Conservation (phyloP, 2,113 vertebrate genomes). For the Apteryx owenii region DNA sequence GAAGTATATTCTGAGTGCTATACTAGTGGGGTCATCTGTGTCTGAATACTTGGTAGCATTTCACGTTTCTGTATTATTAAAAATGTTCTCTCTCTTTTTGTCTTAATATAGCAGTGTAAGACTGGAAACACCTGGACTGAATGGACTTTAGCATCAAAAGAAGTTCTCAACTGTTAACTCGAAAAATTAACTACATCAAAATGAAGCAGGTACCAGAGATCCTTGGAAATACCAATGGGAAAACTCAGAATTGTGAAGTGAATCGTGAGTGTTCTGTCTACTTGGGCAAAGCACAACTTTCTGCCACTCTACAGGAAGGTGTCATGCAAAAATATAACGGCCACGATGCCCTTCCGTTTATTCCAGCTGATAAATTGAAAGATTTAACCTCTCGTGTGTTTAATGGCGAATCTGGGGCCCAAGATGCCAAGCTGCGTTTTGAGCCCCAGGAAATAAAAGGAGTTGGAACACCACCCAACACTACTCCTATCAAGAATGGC, state of each 20-base stretch:
- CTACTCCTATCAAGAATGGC: slow-evolving; percentile 82
- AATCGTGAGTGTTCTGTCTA: slow-evolving; percentile 87
- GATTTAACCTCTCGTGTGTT: slow-evolving; percentile 93
- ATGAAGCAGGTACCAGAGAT: slow-evolving; percentile 94
- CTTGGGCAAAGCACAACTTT: slow-evolving; percentile 89
- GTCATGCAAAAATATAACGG: slow-evolving; percentile 90
- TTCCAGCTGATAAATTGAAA: slow-evolving; percentile 87
- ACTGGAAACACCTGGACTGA: slow-evolving; percentile 78
- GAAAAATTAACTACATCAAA: slow-evolving; percentile 85
- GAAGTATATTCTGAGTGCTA: neutral
- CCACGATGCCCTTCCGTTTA: slow-evolving; percentile 83
- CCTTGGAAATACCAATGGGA: slow-evolving; percentile 80
- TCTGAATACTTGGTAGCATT: neutral
- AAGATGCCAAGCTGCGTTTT: slow-evolving; percentile 81
- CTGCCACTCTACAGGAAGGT: slow-evolving; percentile 87
- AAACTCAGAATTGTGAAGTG: slow-evolving; percentile 84
- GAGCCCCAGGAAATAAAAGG: slow-evolving; percentile 85
- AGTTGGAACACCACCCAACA: slow-evolving; percentile 81
- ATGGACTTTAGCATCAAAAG: slow-evolving; percentile 83
- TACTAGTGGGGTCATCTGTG: neutral
- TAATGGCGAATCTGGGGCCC: slow-evolving; percentile 88
- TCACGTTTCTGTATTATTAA: neutral
- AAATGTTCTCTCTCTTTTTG: neutral
- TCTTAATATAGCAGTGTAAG: slow-evolving; percentile 69
- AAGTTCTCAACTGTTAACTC: slow-evolving; percentile 85